phyloP scores from a whole-genome alignment of 2,113 vertebrate species.

The Nothocercus nigrocapillus region DNA sequence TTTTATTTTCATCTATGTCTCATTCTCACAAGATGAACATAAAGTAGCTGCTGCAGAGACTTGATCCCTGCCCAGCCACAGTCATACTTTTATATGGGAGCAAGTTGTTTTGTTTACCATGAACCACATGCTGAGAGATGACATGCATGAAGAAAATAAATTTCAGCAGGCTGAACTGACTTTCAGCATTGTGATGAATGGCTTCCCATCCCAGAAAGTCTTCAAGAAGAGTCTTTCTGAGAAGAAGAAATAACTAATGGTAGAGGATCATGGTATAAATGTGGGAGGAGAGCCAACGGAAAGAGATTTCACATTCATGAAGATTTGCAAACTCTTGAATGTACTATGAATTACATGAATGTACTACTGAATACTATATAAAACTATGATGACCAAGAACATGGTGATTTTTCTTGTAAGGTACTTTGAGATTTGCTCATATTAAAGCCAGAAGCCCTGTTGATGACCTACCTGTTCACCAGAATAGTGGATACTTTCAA shows the following conservation, averaged over 20 bases:
- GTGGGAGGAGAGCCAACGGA: not conserved
- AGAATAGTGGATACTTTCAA: not conserved
- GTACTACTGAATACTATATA: not conserved
- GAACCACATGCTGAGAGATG: not conserved
- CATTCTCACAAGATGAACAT: not conserved
- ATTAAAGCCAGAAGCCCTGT: not conserved
- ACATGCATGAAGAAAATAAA: conserved; percentile 3
- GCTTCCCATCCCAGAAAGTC: not conserved
- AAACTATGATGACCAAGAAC: not conserved
- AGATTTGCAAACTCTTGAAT: not conserved
- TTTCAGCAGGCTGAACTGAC: not conserved
- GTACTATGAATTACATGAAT: no score
- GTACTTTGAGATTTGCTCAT: not conserved
- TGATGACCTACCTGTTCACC: not conserved
- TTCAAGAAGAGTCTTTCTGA: not conserved
- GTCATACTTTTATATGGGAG: not conserved
- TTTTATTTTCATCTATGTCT: not conserved
- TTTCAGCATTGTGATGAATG: not conserved
- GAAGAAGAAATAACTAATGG: not conserved
- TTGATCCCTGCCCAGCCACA: not conserved
- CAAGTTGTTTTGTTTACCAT: not conserved
- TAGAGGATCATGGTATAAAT: not conserved
- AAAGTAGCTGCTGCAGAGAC: not conserved
- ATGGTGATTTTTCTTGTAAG: not conserved
- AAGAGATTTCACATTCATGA: not conserved